These are phyloP conservation scores for Petrolisthes cinctipes DNA, from an alignment of 2,888 invertebrate species.

Conservation along the genomic window DNA sequence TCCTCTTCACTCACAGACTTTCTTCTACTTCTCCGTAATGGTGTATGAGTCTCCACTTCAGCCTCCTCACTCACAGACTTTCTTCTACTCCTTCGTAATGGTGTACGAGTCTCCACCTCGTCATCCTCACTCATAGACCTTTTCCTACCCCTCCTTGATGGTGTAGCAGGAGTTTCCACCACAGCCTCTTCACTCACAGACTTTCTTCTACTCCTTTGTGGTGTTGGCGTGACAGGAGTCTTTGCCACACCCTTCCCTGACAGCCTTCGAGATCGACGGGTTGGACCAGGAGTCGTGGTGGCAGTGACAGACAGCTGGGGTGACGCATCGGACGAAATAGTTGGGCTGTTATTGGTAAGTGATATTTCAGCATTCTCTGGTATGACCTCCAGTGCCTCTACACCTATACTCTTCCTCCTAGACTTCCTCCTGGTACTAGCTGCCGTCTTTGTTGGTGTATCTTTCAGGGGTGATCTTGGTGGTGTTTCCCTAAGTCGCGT, in stretches of 20 bases:
- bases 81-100: constrained; percentile 14
- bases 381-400: constrained; percentile 40
- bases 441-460: constrained; percentile 29
- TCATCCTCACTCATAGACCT: too few species aligned
- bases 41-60: neutral
- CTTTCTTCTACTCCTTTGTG: neutral
- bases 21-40: neutral
- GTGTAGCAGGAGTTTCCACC: neutral
- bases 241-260: neutral
- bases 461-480: constrained; percentile 2
- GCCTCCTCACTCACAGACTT: neutral
- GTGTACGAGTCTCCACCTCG: too few species aligned
- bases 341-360: neutral
- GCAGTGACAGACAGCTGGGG: neutral
- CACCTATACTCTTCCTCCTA: neutral
- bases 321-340: neutral
- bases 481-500: constrained; percentile 23
- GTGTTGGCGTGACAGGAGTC: neutral
- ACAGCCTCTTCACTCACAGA: neutral
- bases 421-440: constrained; percentile 35
- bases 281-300: neutral
- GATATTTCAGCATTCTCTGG: constrained; percentile 37
- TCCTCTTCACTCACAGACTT: neutral
- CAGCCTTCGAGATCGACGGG: neutral
- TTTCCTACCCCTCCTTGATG: neutral